phyloP scores from a whole-genome alignment of 2,888 invertebrate species.

The Microlaimidae sp. region DNA sequence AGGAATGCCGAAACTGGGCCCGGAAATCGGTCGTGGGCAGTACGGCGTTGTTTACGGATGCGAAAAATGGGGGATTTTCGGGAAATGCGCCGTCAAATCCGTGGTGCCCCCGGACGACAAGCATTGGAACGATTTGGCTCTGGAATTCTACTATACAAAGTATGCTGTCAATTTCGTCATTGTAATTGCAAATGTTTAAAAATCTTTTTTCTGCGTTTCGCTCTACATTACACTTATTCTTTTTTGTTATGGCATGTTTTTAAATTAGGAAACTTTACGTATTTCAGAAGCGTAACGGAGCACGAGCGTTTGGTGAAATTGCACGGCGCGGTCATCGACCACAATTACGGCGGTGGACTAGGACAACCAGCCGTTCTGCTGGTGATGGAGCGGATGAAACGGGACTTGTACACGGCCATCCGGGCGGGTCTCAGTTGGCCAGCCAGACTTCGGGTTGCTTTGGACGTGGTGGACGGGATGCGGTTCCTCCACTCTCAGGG shows the following conservation, averaged over 20 bases:
- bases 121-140: conserved; percentile 71
- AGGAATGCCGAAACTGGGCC: conserved; percentile 43
- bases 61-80: conserved; percentile 54
- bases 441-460: conserved; percentile 47
- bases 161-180: no score
- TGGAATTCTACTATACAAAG: conserved; percentile 79
- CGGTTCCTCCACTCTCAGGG: conserved; percentile 72
- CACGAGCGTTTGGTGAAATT: conserved; percentile 60
- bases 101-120: conserved; percentile 70
- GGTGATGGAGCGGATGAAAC: conserved; percentile 52
- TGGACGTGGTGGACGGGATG: conserved; percentile 69
- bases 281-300: conserved; percentile 58
- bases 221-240: no score
- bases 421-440: conserved; percentile 51
- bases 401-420: conserved; percentile 61
- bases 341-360: conserved; percentile 49
- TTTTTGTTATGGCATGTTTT: no score
- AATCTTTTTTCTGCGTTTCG: no score
- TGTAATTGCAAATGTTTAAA: no score
- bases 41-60: conserved; percentile 72
- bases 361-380: conserved; percentile 53
- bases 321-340: conserved; percentile 62
- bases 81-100: conserved; percentile 67
- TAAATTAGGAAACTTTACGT: no score
- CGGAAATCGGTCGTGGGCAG: conserved; percentile 54